phyloP scores from a whole-genome alignment of 2,888 invertebrate genomes.

The Eugnorisma glareosa region DNA sequence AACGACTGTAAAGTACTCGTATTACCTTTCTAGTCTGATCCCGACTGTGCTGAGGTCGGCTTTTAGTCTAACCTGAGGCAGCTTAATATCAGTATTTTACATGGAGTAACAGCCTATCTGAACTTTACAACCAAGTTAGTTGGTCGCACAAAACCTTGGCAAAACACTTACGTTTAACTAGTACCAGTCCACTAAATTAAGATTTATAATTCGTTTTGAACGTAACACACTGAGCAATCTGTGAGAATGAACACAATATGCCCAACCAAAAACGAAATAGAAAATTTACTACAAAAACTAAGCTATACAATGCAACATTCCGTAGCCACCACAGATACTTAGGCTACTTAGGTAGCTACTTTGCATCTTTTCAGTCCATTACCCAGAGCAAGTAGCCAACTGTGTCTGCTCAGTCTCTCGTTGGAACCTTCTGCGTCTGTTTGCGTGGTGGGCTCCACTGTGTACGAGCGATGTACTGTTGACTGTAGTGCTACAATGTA shows the following conservation, averaged over 20 bases:
- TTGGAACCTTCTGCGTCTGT: constrained; percentile 15
- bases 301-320: not conserved
- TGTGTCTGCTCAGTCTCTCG: not conserved
- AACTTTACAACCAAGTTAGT: not conserved
- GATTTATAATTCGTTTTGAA: not conserved
- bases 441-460: not conserved
- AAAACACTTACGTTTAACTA: not conserved
- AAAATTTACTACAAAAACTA: not conserved
- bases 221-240: not conserved
- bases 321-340: not conserved
- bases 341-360: constrained; percentile 2
- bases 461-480: not conserved
- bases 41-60: not conserved
- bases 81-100: not conserved
- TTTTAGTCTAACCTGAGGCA: not conserved
- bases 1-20: not conserved
- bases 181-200: not conserved
- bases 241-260: not conserved
- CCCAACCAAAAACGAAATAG: not conserved
- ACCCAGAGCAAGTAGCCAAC: constrained; percentile 9
- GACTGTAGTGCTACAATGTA: constrained; percentile 3
- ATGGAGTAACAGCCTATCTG: not conserved
- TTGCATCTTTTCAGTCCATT: constrained; percentile 23
- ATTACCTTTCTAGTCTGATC: not conserved
- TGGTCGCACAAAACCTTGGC: not conserved